These are phyloP conservation scores for Hirundichthys speculiger DNA, from an alignment of 2,113 vertebrate species.

Conservation along the genomic window DNA sequence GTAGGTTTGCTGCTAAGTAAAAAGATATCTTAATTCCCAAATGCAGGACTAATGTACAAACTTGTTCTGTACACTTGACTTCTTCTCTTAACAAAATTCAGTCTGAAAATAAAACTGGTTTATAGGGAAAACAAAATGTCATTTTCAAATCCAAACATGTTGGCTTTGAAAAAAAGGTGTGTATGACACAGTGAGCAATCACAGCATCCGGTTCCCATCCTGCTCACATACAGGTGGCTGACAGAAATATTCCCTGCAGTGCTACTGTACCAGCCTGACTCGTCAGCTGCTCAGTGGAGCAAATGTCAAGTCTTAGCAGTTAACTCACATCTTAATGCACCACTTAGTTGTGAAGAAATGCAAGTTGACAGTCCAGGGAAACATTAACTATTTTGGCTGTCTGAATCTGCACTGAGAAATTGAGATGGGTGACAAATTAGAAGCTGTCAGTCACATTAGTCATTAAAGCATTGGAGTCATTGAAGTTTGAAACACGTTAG, in stretches of 20 bases:
- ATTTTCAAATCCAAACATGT: conserved; percentile 69
- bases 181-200: conserved; percentile 61
- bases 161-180: conserved; percentile 64
- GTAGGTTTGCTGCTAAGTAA: not conserved
- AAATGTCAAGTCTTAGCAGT: conserved; percentile 42
- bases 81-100: conserved; percentile 44
- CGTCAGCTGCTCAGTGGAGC: conserved; percentile 63
- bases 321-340: conserved; percentile 33
- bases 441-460: conserved; percentile 70
- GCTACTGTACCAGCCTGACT: conserved; percentile 62
- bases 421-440: conserved; percentile 54
- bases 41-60: not conserved
- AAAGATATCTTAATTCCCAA: not conserved
- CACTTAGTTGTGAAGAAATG: conserved; percentile 34
- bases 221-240: conserved; percentile 52
- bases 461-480: conserved; percentile 23
- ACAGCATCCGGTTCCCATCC: conserved; percentile 68
- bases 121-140: conserved; percentile 41
- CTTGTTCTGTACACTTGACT: conserved; percentile 38
- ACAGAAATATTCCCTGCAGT: conserved; percentile 60
- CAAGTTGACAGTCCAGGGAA: conserved; percentile 66
- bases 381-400: conserved; percentile 75
- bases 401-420: conserved; percentile 29
- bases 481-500: conserved; percentile 31
- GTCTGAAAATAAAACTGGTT: conserved; percentile 48